Base-by-base conservation (phyloP, 2,888 invertebrate genomes). In the Isoperla grammatica region DNA sequence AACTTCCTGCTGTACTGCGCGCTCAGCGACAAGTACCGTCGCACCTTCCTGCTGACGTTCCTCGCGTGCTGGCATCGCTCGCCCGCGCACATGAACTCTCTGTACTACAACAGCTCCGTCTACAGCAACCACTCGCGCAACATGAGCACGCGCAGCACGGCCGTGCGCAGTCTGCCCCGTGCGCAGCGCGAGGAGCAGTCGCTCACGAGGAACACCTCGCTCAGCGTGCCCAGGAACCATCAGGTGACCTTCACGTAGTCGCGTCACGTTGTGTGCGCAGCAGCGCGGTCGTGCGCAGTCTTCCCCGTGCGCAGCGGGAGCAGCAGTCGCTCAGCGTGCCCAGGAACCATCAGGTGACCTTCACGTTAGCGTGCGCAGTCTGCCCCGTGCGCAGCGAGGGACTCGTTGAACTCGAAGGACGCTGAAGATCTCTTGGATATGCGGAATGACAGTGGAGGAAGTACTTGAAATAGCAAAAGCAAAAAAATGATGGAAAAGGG, bases 1-100 rank as follows among this genome's bases (percentile, higher is more conserved):
- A 90, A 90, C 75, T 90, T 90, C 73, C 76, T 90, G 66, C 77
- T 90, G 61, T 90, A 89, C 72, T 88, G 88, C 67, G 83, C 85
- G 48, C 81, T 90, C 70, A 87, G 86, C 65, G 84, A 85, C 69
- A 85, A 86, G 68, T 89, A 88, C 74, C 77, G 88, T 46, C 79
- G 79, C 66, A 86, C 85, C 2, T 75, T 76, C 65, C 59, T 72
- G 22, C 59, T 66, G 39, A 71, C 70, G 22, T 72, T 73, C 63
- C 66, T 69, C 29, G 68, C 68, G 4, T 67, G 68, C 39, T 66
- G 69, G 64, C 37, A 53, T 39, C 37, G 53, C 2, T 29, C 29
- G 29, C 39, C 53, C 9, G 39, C 39, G 9, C 53, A 39, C 19
- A 19, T 37, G 11, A 15, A 37, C 17, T 53, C 53, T 19, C 39